Percentiles rank a stretch among this genome's conserved stretches.
These are phyloP conservation scores for Platyscapa corneri DNA, from an alignment of 1,140 invertebrate species.

Conservation along the genomic window DNA sequence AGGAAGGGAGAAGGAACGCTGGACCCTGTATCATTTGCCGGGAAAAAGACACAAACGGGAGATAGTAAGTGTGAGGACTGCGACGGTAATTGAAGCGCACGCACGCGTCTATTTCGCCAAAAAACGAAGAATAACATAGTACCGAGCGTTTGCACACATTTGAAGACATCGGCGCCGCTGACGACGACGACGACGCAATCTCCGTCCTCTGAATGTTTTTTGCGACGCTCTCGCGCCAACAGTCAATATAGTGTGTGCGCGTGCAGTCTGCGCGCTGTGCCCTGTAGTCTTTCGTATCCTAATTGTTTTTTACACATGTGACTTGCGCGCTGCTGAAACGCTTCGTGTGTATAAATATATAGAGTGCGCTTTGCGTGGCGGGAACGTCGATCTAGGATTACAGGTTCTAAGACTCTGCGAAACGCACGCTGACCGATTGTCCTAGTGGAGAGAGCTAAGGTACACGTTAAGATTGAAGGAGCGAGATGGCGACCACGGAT, in stretches of 20 bases:
- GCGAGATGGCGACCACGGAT: constrained; percentile 41
- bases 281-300: background rate
- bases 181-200: constrained; percentile 5
- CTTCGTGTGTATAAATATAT: background rate
- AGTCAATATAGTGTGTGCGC: background rate
- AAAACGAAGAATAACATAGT: background rate
- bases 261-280: background rate
- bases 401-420: background rate
- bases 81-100: background rate
- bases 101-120: background rate
- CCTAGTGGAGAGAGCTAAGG: background rate
- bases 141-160: too few species aligned
- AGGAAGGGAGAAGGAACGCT: constrained; percentile 3
- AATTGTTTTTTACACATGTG: background rate
- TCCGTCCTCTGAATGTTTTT: background rate
- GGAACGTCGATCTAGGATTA: background rate
- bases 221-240: background rate
- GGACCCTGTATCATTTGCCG: background rate
- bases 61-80: background rate
- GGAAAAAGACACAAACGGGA: background rate
- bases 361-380: constrained; percentile 25
- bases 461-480: background rate
- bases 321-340: background rate
- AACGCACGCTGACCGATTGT: background rate
- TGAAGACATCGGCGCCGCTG: background rate